These are phyloP conservation scores for Euzophera pinguis DNA, from an alignment of 2,888 invertebrate species.

Conservation along the genomic window DNA sequence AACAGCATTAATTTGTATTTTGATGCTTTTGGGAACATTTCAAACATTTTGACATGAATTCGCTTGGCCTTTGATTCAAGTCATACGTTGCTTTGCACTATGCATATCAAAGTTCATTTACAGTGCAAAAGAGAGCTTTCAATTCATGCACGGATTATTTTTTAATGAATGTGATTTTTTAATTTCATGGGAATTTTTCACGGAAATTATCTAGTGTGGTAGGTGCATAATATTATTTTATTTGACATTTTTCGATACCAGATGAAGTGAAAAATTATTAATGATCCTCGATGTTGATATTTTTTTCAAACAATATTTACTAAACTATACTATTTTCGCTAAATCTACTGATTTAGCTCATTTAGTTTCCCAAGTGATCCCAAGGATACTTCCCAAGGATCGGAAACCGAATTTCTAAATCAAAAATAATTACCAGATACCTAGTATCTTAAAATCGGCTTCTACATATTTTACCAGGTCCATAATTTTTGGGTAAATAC, in stretches of 20 bases:
- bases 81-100: slow-evolving; percentile 25
- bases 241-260: neutral
- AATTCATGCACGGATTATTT: slow-evolving; percentile 14
- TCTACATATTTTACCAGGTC: too few species aligned
- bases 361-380: too few species aligned
- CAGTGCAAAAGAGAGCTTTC: slow-evolving; percentile 26
- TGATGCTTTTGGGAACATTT: slow-evolving; percentile 44
- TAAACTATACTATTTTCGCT: too few species aligned
- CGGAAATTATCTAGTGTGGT: neutral
- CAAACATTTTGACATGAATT: slow-evolving; percentile 52
- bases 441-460: too few species aligned
- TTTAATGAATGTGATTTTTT: slow-evolving; percentile 13
- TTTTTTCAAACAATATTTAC: too few species aligned
- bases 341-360: too few species aligned
- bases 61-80: slow-evolving; percentile 39
- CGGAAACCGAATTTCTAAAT: too few species aligned
- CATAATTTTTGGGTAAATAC: too few species aligned
- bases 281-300: too few species aligned
- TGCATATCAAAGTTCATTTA: slow-evolving; percentile 31
- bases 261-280: too few species aligned
- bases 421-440: too few species aligned
- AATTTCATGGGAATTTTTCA: slow-evolving; percentile 16
- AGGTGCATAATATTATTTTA: neutral
- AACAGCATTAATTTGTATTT: neutral
- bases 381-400: too few species aligned